Evolutionary conservation across 2,888 invertebrate species (phyloP), one percentile per base, ranked within the genome.

Genomic region (Scaptomyza caliginosa): DNA sequence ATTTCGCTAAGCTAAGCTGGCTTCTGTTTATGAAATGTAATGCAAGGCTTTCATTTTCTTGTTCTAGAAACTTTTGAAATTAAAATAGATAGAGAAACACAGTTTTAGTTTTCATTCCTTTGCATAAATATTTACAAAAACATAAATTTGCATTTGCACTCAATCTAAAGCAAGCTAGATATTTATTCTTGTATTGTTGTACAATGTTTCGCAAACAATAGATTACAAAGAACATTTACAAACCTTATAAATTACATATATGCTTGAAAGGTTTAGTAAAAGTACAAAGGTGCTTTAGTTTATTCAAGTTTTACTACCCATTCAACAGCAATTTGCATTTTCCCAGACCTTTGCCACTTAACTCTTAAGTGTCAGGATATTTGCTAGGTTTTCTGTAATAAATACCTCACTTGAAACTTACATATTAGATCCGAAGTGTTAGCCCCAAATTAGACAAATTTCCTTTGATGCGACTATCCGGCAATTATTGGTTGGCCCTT

Each of bases 361-460:
- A 11, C 24, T 46, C 5, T 10, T n/a, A 46, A 13, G 46, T 30
- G n/a, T 10, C 1, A 10, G 13, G n/a, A n/a, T 21, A 26, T 10
- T 11, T 28, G 3, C 8, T 10, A 10, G 10, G 8, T 11, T 19
- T 23, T 11, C 8, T 30, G 6, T 32, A 46, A 16, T 60, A 32
- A 59, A 62, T 51, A 24, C 16, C 10, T 10, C 43, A 45, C 58
- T 57, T 57, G 57, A 52, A 32, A 21, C n/a, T n/a, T 45, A 19
- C n/a, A 28, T n/a, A 52, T 21, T 46, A 46, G 26, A n/a, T 21
- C 26, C 50, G 26, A 32, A 21, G 28, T 8, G 46, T 55, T 55
- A 46, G 52, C 39, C 60, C 46, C 54, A 83, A 83, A 80, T 86
- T 83, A 74, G 67, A 67, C 62, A 56, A 59, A 58, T 67, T 78